Percentiles rank a stretch among this genome's conserved stretches.
Evolutionary conservation across 2,113 vertebrate genomes (phyloP).

Genomic region (Gnathonemus echidnorhynchus): DNA sequence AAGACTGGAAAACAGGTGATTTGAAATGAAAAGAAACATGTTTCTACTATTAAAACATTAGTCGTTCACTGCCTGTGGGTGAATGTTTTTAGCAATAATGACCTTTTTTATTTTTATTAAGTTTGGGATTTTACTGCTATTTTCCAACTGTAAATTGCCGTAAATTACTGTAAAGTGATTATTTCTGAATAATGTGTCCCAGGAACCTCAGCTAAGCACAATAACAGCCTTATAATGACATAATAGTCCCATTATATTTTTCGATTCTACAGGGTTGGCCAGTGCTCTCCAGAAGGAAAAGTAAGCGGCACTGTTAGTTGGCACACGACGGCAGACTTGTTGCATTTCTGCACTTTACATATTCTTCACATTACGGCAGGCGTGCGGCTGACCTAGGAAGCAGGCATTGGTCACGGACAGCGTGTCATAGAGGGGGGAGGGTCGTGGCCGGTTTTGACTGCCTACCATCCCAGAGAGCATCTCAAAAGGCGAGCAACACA

Average conservation of each 20-base stretch:
- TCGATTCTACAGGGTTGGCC: neutral
- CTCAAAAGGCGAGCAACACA: neutral
- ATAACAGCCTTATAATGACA: neutral
- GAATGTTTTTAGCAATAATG: neutral
- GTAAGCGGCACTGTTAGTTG: neutral
- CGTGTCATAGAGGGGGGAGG: neutral
- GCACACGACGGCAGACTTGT: neutral
- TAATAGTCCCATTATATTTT: slow-evolving; percentile 4
- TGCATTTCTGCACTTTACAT: neutral
- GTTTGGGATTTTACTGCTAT: neutral
- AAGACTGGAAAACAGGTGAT: neutral
- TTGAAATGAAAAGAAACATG: neutral
- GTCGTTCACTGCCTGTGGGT: neutral
- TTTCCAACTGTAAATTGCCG: slow-evolving; percentile 2
- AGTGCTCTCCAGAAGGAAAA: neutral
- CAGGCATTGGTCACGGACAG: neutral
- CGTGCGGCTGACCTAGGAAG: neutral
- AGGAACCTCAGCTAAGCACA: neutral
- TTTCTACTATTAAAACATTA: neutral
- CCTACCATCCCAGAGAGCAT: neutral
- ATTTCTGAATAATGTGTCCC: slow-evolving; percentile 10
- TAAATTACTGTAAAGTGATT: slow-evolving; percentile 10
- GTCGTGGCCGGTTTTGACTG: neutral
- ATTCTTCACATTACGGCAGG: neutral
- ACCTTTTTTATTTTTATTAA: slow-evolving; percentile 5